Evolutionary conservation across 2,888 invertebrate genomes (phyloP).

Genomic region (Pandemis corylana): DNA sequence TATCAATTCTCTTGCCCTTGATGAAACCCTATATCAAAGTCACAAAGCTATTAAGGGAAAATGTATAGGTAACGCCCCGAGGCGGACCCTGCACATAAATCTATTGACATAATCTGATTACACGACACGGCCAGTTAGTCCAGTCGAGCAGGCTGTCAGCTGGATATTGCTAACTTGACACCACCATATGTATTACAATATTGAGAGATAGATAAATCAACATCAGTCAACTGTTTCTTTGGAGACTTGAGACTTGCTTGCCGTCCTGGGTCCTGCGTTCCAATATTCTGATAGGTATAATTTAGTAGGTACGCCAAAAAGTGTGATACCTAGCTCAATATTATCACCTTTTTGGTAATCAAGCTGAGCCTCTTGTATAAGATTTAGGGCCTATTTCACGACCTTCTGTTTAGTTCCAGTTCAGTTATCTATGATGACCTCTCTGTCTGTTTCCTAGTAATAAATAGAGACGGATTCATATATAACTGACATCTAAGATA

Average conservation of each 20-base stretch:
- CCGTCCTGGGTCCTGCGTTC: background rate
- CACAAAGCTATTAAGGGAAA: slow-evolving; percentile 30
- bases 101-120: slow-evolving; percentile 58
- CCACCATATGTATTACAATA: slow-evolving; percentile 24
- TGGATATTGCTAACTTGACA: slow-evolving; percentile 45
- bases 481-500: too few species aligned
- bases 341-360: too few species aligned
- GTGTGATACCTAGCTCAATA: too few species aligned
- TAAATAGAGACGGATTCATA: too few species aligned
- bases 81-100: slow-evolving; percentile 46
- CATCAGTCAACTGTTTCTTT: background rate
- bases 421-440: too few species aligned
- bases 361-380: too few species aligned
- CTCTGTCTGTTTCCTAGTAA: too few species aligned
- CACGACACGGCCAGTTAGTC: slow-evolving; percentile 47
- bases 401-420: too few species aligned
- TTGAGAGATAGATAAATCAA: background rate
- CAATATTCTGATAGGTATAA: background rate
- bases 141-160: slow-evolving; percentile 46
- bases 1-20: slow-evolving; percentile 25
- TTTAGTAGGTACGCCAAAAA: too few species aligned
- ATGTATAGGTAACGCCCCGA: slow-evolving; percentile 19
- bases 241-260: background rate
- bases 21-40: slow-evolving; percentile 33
- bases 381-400: too few species aligned